phyloP scores from a whole-genome alignment of 2,113 vertebrate genomes.

The Entosphenus tridentatus region DNA sequence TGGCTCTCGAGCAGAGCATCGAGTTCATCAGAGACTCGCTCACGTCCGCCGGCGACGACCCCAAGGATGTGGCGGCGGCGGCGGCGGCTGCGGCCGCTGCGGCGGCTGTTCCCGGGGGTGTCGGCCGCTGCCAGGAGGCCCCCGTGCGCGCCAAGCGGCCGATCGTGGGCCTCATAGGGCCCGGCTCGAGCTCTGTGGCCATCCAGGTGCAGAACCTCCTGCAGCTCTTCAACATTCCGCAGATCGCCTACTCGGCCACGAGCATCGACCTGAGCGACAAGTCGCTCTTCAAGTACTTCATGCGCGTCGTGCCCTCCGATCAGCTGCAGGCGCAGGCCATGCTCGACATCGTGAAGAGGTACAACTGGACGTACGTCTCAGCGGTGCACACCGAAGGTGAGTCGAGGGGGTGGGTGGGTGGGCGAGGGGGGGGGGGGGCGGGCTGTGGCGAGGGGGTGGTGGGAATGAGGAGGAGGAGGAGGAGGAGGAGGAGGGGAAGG shows the following conservation, averaged over 20 bases:
- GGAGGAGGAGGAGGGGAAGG: neutral
- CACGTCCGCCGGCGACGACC: conserved; percentile 80
- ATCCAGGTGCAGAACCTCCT: conserved; percentile 95
- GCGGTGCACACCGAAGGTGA: conserved; percentile 95
- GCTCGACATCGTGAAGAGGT: conserved; percentile 83
- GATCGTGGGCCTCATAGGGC: conserved; percentile 86
- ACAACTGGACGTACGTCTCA: conserved; percentile 98
- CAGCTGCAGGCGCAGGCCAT: conserved; percentile 80
- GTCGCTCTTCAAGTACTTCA: conserved; percentile 87
- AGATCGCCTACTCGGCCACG: conserved; percentile 92
- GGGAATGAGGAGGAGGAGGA: too few species aligned
- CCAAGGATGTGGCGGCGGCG: neutral
- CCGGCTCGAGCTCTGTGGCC: conserved; percentile 92
- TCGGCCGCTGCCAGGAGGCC: conserved; percentile 59
- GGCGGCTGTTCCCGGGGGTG: conserved; percentile 23
- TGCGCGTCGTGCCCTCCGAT: conserved; percentile 85
- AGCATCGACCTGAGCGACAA: conserved; percentile 96
- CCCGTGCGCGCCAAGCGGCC: conserved; percentile 54
- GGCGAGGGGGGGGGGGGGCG: neutral
- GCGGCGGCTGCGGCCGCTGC: neutral
- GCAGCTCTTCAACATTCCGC: conserved; percentile 93
- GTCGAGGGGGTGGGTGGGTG: conserved; percentile 14
- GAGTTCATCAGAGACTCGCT: conserved; percentile 96
- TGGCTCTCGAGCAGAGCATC: conserved; percentile 93
- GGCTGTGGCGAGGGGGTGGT: neutral